A percentile compares a stretch with the other conserved stretches of the same genome.
Evolutionary conservation across 23 tunicate genomes (phyloP).

Genomic region (Clavelina lepadiformis): DNA sequence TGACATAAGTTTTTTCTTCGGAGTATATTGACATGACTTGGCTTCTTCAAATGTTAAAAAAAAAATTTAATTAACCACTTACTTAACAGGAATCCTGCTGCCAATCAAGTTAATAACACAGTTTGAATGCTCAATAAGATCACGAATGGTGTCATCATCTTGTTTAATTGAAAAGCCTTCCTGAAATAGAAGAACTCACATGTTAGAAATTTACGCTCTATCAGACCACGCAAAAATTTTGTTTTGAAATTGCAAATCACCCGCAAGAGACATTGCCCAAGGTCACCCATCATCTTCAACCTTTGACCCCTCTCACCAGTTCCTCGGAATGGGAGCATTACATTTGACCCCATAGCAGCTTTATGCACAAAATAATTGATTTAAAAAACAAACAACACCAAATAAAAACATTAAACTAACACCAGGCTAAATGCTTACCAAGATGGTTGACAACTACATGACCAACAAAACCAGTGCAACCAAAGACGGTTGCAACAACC

Average conservation of each 20-base stretch:
- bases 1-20: neutral
- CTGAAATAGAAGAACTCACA: slow-evolving; percentile 17
- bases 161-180: slow-evolving; percentile 42
- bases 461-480: slow-evolving; percentile 76
- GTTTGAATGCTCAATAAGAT: slow-evolving; percentile 81
- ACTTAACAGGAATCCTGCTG: slow-evolving; percentile 38
- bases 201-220: neutral
- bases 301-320: slow-evolving; percentile 38
- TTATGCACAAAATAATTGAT: too few species aligned
- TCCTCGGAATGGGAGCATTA: slow-evolving; percentile 70
- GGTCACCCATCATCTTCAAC: slow-evolving; percentile 74
- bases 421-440: slow-evolving; percentile 15
- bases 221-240: neutral
- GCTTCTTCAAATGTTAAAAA: neutral
- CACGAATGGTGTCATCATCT: slow-evolving; percentile 54
- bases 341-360: slow-evolving; percentile 58
- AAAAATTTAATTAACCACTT: neutral
- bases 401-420: too few species aligned
- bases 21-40: neutral
- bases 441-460: slow-evolving; percentile 68
- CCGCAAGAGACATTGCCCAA: slow-evolving; percentile 70
- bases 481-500: slow-evolving; percentile 87
- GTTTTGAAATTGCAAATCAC: slow-evolving; percentile 16
- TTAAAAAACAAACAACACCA: too few species aligned
- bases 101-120: slow-evolving; percentile 81